Conservation (phyloP, 2,113 vertebrate species). For the Neogobius melanostomus region DNA sequence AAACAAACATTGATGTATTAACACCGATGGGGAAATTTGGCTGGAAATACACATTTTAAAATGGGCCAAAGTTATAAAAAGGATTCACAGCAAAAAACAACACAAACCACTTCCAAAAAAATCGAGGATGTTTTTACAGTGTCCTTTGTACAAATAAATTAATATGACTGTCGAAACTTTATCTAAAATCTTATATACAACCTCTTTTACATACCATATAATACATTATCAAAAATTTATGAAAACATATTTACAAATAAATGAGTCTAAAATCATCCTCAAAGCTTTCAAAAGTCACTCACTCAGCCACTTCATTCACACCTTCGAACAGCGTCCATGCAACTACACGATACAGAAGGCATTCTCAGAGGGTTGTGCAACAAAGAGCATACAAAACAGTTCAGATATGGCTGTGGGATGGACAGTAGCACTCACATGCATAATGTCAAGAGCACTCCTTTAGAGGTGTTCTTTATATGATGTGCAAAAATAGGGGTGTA, state of each 20-base stretch:
- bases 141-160: slow-evolving; percentile 76
- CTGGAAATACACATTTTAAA: slow-evolving; percentile 8
- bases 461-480: not conserved
- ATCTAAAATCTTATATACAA: slow-evolving; percentile 83
- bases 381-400: slow-evolving; percentile 71
- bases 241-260: slow-evolving; percentile 81
- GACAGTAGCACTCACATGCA: slow-evolving; percentile 59
- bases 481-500: slow-evolving; percentile 7
- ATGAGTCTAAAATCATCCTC: slow-evolving; percentile 71
- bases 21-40: slow-evolving; percentile 6
- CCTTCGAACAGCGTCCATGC: slow-evolving; percentile 45
- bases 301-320: slow-evolving; percentile 14
- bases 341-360: slow-evolving; percentile 68
- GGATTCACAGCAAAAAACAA: slow-evolving; percentile 62
- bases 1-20: slow-evolving; percentile 35
- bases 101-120: slow-evolving; percentile 72
- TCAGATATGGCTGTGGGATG: slow-evolving; percentile 71
- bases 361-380: slow-evolving; percentile 77
- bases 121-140: slow-evolving; percentile 55
- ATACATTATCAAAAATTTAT: slow-evolving; percentile 82
- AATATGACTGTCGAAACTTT: slow-evolving; percentile 71
- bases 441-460: slow-evolving; percentile 32
- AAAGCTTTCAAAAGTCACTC: slow-evolving; percentile 37
- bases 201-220: slow-evolving; percentile 74
- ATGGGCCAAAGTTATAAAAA: slow-evolving; percentile 36